Evolutionary conservation across 2,888 invertebrate species (phyloP).

Genomic region (Tridacna crocea): DNA sequence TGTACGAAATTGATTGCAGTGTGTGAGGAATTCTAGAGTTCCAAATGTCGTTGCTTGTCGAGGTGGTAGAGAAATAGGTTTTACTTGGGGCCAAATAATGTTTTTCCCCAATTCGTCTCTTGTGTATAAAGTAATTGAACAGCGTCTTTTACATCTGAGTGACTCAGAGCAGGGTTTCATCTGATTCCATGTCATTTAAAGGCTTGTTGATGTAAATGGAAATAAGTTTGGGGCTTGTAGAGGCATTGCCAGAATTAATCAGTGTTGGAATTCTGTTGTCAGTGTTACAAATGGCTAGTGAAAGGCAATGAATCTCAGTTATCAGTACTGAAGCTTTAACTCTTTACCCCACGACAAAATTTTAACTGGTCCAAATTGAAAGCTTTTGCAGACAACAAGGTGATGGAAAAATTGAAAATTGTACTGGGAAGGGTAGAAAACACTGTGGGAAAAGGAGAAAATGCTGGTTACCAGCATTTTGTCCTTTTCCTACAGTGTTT

Average conservation of each 20-base stretch:
- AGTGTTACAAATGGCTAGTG: too few relatives aligned
- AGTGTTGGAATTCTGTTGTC: not conserved
- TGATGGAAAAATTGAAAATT: too few relatives aligned
- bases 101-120: not conserved
- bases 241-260: not conserved
- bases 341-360: too few relatives aligned
- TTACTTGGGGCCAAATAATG: not conserved
- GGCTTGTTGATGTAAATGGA: constrained; percentile 22
- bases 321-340: too few relatives aligned
- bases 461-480: too few relatives aligned
- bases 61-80: constrained; percentile 12
- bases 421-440: too few relatives aligned
- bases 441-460: too few relatives aligned
- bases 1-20: constrained; percentile 13
- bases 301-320: too few relatives aligned
- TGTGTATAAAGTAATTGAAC: constrained; percentile 30
- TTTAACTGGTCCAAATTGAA: too few relatives aligned
- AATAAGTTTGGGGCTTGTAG: not conserved
- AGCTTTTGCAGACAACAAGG: too few relatives aligned
- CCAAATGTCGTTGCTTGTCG: constrained; percentile 15
- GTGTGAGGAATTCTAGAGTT: constrained; percentile 8
- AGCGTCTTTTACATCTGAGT: constrained; percentile 7
- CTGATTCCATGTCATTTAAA: constrained; percentile 27
- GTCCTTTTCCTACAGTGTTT: too few relatives aligned
- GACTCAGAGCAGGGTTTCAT: constrained; percentile 20